A percentile compares a stretch with the other conserved stretches of the same genome.
phyloP scores from a whole-genome alignment of 23 tunicate genomes.

The Botrylloides violaceus region DNA sequence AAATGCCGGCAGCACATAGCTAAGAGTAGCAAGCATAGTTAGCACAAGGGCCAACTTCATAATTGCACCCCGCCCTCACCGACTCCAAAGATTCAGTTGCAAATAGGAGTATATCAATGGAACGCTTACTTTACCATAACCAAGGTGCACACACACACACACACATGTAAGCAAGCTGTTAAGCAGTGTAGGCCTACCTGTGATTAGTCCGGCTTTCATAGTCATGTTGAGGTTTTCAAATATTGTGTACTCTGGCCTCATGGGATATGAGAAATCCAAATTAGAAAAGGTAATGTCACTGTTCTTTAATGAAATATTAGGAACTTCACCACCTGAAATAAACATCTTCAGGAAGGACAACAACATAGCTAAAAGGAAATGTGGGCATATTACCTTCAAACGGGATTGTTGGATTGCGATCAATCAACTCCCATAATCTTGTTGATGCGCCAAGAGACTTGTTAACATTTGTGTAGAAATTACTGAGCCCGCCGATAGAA shows the following conservation, averaged over 20 bases:
- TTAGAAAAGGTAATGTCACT: slow-evolving; percentile 33
- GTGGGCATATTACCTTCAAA: slow-evolving; percentile 8
- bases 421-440: slow-evolving; percentile 45
- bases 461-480: slow-evolving; percentile 38
- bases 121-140: too few species aligned
- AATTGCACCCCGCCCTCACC: too few species aligned
- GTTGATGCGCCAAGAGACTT: slow-evolving; percentile 59
- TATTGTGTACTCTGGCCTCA: slow-evolving; percentile 23
- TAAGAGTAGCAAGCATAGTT: too few species aligned
- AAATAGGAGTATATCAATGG: too few species aligned
- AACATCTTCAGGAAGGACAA: background rate
- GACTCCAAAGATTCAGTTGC: too few species aligned
- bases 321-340: slow-evolving; percentile 31
- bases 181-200: too few species aligned
- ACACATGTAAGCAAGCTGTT: too few species aligned
- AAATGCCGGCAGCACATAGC: too few species aligned
- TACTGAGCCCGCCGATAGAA: slow-evolving; percentile 53
- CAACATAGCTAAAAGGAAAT: background rate
- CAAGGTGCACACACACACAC: too few species aligned
- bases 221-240: slow-evolving; percentile 36
- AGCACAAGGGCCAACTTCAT: too few species aligned
- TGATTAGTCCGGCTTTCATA: slow-evolving; percentile 35
- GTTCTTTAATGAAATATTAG: background rate
- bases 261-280: slow-evolving; percentile 41
- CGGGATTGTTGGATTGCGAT: slow-evolving; percentile 33